Base-by-base conservation (phyloP, 2,113 vertebrate genomes). In the Prunella himalayana region DNA sequence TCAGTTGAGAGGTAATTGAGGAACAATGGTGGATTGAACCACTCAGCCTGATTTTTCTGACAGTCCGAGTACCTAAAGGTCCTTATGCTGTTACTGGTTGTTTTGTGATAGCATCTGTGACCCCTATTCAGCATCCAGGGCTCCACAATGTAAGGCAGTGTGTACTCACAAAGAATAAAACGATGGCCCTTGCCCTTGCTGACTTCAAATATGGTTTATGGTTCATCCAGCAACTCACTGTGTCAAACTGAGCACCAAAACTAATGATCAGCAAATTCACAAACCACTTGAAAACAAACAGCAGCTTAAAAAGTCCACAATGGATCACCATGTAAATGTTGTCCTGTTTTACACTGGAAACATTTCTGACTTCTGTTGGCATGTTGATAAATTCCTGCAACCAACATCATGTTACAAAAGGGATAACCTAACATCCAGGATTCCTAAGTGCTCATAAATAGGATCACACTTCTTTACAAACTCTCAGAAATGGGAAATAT, bases 21-120 rank as follows among this genome's bases (percentile, higher is more conserved):
- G 77, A 94, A 88, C 88, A 94, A 54, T 81, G 60, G 57, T 78
- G 72, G 73, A 88, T 64, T 86, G 65, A 88, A 64, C 39, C 0
- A 0, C 51, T 71, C 64, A 73, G 65, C 77, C 65, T 94, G 49
- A 93, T 93, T 94, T 87, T 89, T 95, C 83, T 91, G 91, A 87
- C 63, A 85, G 66, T 80, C 60, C 2, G 25, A 92, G 85, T 85
- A 94, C 75, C 82, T 94, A 63, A 56, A 87, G 61, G 59, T 91
- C 66, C 63, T 82, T 81, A 44, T 71, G 68, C 68, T 90, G 54
- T 86, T 90, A 80, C 63, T 88, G 65, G 61, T 60, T 90, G 88
- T 75, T 93, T 88, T 70, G 47, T 7, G 24, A 65, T 93, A 86
- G 60, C 87, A 83, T 85, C 57, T 94, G 70, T 84, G 89, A 87